A percentile compares a stretch with the other conserved stretches of the same genome.
These are phyloP conservation scores for Gonatopus flavifemur DNA, from an alignment of 1,140 invertebrate genomes.

Conservation along the genomic window DNA sequence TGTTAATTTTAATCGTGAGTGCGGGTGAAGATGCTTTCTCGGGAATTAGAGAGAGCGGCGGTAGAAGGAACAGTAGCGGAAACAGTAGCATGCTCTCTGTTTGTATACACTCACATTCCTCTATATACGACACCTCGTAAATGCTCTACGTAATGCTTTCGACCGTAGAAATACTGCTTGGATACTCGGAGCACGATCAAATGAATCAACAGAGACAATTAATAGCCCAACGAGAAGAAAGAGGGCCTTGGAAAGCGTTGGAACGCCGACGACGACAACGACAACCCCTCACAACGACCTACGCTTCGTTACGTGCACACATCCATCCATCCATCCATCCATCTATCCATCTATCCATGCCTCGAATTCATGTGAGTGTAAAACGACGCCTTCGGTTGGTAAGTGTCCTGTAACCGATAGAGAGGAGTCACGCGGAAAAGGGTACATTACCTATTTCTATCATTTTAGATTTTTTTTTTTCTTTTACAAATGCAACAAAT, in stretches of 20 bases:
- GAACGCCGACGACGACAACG: too few relatives aligned
- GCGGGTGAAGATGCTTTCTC: slow-evolving; percentile 32
- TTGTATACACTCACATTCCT: background rate
- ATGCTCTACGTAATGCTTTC: slow-evolving; percentile 34
- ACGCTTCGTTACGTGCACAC: too few relatives aligned
- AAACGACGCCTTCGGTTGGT: too few relatives aligned
- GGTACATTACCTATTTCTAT: too few relatives aligned
- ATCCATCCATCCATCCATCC: too few relatives aligned
- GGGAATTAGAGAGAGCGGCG: slow-evolving; percentile 23
- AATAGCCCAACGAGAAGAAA: slow-evolving; percentile 40
- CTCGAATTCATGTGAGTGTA: too few relatives aligned
- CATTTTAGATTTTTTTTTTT: too few relatives aligned
- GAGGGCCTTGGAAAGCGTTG: slow-evolving; percentile 28
- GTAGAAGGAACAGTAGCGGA: slow-evolving; percentile 24
- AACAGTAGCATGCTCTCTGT: background rate
- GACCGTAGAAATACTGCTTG: slow-evolving; percentile 32
- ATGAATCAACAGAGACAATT: slow-evolving; percentile 59
- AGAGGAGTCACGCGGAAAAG: too few relatives aligned
- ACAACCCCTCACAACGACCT: too few relatives aligned
- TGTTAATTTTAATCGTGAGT: slow-evolving; percentile 41
- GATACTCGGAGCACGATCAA: slow-evolving; percentile 53
- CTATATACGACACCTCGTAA: slow-evolving; percentile 32
- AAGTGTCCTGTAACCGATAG: too few relatives aligned
- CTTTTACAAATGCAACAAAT: too few relatives aligned
- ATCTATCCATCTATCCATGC: too few relatives aligned